Base-by-base conservation (phyloP, 2,113 vertebrate species). In the Antigone vipio region DNA sequence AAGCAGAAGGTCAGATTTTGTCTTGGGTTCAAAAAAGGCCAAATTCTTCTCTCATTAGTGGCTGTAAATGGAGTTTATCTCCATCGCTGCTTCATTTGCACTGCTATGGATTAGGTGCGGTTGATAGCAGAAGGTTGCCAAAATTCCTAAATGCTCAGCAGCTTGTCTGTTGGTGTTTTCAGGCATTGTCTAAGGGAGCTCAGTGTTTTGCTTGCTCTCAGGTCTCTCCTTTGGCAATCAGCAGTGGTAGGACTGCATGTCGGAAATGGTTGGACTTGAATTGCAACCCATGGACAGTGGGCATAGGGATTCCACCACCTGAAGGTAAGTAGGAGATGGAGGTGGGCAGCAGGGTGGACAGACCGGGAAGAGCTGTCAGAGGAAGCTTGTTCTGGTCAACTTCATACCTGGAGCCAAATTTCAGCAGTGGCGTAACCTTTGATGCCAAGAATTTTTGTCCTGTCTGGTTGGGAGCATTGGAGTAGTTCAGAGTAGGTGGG, bases 271-370 rank as follows among this genome's bases (percentile, higher is more conserved):
- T 45, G 71, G 10, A 23, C 52, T 68, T 17, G 30, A 47, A 29
- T 19, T 7, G 17, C n/a, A 35, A 3, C 32, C 22, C 15, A 12
- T 1, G 9, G 35, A 3, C 26, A 55, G 55, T 0, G 2, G 9
- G 12, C 3, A 2, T 3, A 4, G 40, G 40, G 64, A 38, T 82
- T 32, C 42, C n/a, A 53, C 14, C 7, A 6, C 38, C 35, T 8
- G 19, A 3, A 42, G 35, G 18, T 34, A 3, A 45, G 26, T 5
- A 6, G 40, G 67, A 45, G 17, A 7, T 0, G 3, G 29, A 45
- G 27, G 32, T 17, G 27, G 42, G 78, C 47, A 59, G 29, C 27
- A 13, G 23, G 21, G 26, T 35, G 62, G 73, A 6, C 50, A 68
- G 30, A n/a, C 12, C 17, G 24, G 58, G 52, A 69, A 20, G 56